Conservation (phyloP, 2,113 vertebrate species). For the Platysteira castanea region DNA sequence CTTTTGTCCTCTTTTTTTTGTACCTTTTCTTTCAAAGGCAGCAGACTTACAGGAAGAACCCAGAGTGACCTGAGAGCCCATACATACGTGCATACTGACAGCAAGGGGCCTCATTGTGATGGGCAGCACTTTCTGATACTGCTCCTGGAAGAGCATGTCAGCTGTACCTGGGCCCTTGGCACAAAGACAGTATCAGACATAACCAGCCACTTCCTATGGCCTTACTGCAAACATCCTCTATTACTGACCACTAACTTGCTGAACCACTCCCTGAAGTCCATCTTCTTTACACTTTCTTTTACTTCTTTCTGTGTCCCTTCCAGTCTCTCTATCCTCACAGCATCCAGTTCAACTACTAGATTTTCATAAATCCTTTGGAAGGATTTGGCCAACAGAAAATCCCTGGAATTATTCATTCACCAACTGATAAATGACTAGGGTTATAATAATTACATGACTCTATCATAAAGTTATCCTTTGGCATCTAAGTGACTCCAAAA, state of each 20-base stretch:
- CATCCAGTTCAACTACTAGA: neutral
- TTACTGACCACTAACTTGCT: neutral
- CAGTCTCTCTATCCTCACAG: neutral
- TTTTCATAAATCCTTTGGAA: neutral
- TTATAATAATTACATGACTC: neutral
- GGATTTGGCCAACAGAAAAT: neutral
- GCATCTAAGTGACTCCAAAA: neutral
- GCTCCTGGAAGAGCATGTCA: neutral
- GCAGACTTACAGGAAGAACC: neutral
- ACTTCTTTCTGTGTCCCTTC: neutral
- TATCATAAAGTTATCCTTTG: neutral
- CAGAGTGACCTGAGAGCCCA: neutral
- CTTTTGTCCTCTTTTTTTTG: neutral
- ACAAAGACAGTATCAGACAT: neutral
- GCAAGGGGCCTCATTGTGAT: neutral
- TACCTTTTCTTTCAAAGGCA: neutral
- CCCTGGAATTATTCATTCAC: neutral
- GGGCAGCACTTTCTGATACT: neutral
- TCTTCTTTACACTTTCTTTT: neutral
- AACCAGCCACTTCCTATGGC: neutral
- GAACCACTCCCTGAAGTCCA: neutral
- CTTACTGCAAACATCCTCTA: neutral
- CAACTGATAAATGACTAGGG: neutral
- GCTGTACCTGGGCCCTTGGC: neutral
- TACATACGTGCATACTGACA: neutral